Percentiles rank a stretch among this genome's conserved stretches.
Conservation (phyloP, 2,113 vertebrate species). For the Bufo gargarizans region DNA sequence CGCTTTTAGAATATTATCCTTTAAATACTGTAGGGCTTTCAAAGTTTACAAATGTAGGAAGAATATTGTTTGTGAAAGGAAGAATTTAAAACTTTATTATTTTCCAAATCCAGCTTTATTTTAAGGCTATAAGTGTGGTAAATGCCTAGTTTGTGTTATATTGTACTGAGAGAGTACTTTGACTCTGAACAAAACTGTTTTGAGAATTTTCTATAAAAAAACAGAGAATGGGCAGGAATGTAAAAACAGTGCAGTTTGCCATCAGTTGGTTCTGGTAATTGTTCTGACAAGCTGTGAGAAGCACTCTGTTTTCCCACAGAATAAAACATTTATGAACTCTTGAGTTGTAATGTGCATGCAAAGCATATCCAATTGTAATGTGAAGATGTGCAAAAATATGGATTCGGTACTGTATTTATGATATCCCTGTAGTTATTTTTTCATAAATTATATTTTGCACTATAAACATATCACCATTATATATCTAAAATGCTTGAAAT, state of each 20-base stretch:
- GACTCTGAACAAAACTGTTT: background rate
- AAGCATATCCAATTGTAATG: background rate
- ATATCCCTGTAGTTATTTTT: background rate
- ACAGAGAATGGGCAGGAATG: background rate
- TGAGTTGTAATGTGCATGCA: conserved; percentile 20
- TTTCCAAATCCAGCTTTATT: background rate
- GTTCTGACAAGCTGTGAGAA: conserved; percentile 12
- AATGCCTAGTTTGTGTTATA: background rate
- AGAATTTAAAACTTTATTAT: too few relatives aligned
- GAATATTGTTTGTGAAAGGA: too few relatives aligned
- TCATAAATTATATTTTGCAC: background rate
- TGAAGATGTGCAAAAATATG: background rate
- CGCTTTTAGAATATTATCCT: too few relatives aligned
- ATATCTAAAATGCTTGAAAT: background rate
- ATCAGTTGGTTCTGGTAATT: conserved; percentile 15
- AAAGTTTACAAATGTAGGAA: background rate
- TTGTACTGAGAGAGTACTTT: background rate
- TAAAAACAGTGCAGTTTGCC: conserved; percentile 4
- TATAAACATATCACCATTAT: background rate
- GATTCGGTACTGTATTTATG: background rate
- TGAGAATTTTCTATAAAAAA: background rate
- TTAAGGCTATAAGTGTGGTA: background rate
- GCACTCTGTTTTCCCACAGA: conserved; percentile 1
- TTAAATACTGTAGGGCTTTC: background rate
- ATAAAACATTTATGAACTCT: conserved; percentile 21